phyloP scores from a whole-genome alignment of 2,888 invertebrate species.

The Brachynemurus nebulosus region DNA sequence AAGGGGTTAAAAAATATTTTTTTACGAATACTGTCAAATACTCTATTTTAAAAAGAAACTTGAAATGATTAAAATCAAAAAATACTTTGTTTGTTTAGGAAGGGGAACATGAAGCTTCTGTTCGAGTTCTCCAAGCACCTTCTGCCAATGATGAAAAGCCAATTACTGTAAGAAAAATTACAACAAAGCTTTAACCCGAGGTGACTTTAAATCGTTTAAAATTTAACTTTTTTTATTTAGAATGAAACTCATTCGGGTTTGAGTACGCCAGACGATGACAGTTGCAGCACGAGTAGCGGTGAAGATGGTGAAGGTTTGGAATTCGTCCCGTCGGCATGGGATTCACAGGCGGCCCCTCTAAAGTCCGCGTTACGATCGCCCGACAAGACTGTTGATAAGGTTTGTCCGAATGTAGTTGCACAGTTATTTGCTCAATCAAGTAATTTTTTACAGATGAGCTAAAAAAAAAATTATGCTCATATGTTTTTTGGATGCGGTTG shows the following conservation, averaged over 20 bases:
- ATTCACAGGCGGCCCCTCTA: slow-evolving; percentile 59
- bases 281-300: slow-evolving; percentile 33
- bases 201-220: too few species aligned
- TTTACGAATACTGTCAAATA: too few species aligned
- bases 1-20: too few species aligned
- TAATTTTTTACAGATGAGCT: not conserved
- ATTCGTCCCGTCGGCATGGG: slow-evolving; percentile 71
- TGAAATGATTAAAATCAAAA: too few species aligned
- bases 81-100: too few species aligned
- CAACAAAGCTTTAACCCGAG: too few species aligned
- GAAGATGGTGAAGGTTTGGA: slow-evolving; percentile 52
- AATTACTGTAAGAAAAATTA: too few species aligned
- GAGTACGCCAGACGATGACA: slow-evolving; percentile 24
- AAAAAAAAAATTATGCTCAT: not conserved
- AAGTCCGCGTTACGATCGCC: slow-evolving; percentile 56
- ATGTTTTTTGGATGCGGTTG: too few species aligned
- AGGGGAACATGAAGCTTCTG: slow-evolving; percentile 33
- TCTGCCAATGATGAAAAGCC: slow-evolving; percentile 24
- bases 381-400: slow-evolving; percentile 32
- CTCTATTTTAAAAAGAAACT: too few species aligned
- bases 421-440: too few species aligned
- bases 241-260: not conserved
- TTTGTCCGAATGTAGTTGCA: not conserved
- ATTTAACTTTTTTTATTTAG: slow-evolving; percentile 1
- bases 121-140: slow-evolving; percentile 31